Evolutionary conservation across 2,113 vertebrate genomes (phyloP), one percentile per base, ranked within the genome.

Genomic region (Morone chrysops): DNA sequence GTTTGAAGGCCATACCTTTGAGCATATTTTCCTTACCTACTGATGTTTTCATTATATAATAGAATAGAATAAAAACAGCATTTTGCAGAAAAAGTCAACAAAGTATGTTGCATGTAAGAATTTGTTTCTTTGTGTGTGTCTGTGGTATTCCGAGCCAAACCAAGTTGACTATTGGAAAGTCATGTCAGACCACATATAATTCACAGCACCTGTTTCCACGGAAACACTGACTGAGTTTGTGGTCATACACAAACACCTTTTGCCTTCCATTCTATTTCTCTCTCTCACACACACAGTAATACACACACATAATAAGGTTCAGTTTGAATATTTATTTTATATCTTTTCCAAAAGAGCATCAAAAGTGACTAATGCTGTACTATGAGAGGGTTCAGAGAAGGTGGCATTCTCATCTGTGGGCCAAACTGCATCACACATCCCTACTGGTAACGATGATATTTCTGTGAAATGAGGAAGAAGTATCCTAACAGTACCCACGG

Each of bases 141-240:
- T 65, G 4, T 18, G 38, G 6, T 36, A 51, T 61, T 75, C 56
- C 47, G 59, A 67, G 20, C 45, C 45, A 43, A 81, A 17, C 40
- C 45, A 54, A 67, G 54, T 3, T 79, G 51, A 73, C 38, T 1
- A 5, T 69, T 71, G 62, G 63, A 81, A 71, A 79, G 70, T 83
- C 38, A 40, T 69, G 45, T 83, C 67, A 65, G 74, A 50, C 43
- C 36, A 69, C 63, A 40, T n/a, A 43, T 45, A 72, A 56, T 69
- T 80, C 74, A 80, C 48, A 82, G 65, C 53, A 62, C 8, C 68
- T 65, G 82, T 90, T 87, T 83, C 85, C 82, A 86, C 14, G 71
- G 84, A 80, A 90, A 90, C 78, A 68, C 53, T 69, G 75, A 69
- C 36, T 48, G 63, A 71, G 80, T 81, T 83, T 51, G 56, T 59